Evolutionary conservation across 2,888 invertebrate species (phyloP), one percentile per base, ranked within the genome.

Genomic region (Koerneria pararmatus): DNA sequence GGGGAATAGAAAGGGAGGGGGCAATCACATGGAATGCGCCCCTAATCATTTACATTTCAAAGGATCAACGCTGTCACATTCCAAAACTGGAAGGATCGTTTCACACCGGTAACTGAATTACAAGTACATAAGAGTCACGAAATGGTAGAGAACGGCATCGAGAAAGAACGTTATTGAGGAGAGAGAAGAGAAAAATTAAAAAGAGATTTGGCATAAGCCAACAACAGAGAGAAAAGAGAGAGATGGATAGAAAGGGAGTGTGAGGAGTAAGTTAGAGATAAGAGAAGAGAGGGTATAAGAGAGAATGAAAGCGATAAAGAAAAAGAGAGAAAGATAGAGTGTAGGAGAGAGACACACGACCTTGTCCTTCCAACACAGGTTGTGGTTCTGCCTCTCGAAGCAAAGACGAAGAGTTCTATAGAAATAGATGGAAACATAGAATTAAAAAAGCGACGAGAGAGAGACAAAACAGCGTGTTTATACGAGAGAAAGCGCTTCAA

Each of bases 331-430:
- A 51, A 54, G 57, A 58, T 59, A 49, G 48, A 64, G 59, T 32
- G 56, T 29, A 27, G 32, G 53, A 41, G 41, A 58, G 3, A 29
- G 19, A 41, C 59, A 66, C 66, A 66, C 59, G 57, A 65, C 58
- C 64, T 68, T 68, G 64, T 68, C 65, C 61, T 67, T 67, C 51
- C n/a, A 41, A n/a, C n/a, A n/a, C n/a, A n/a, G n/a, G n/a, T n/a
- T n/a, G n/a, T n/a, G n/a, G n/a, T n/a, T n/a, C n/a, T n/a, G n/a
- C 59, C 29, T 59, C 59, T 19, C 59, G 29, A 57, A 56, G 56
- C 56, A 56, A 56, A 56, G 57, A 37, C 37, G 57, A 59, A 59
- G 59, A 46, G 59, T 46, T n/a, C n/a, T n/a, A n/a, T n/a, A n/a
- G n/a, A n/a, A n/a, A n/a, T n/a, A n/a, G n/a, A n/a, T n/a, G n/a